Base-by-base conservation (phyloP, 2,888 invertebrate genomes). In the Cryptocephalus primarius region DNA sequence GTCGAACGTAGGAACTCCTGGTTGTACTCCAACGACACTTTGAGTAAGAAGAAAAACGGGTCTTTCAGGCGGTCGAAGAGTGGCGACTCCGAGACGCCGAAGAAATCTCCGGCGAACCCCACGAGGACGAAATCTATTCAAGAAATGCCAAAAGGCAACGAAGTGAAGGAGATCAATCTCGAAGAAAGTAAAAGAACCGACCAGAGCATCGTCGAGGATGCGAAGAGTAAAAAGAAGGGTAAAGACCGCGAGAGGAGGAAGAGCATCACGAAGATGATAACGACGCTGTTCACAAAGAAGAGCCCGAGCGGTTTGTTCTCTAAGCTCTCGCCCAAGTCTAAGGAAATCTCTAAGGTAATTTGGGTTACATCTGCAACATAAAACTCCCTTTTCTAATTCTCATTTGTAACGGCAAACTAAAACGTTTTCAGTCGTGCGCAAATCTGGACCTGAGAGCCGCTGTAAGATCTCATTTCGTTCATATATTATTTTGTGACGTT, bases 201-300 rank as follows among this genome's bases (percentile, higher is more conserved):
- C 57, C 68, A 70, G 1, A 70, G 70, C 60, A 54, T 67, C 33
- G 53, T 66, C 32, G 64, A 65, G 39, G 60, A 55, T 12, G 61
- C 58, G 22, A 60, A 61, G 9, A 48, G 59, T 10, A 73, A 71
- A 49, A 66, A 74, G 51, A 76, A 76, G 47, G 70, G 74, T 22
- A 82, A 82, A 60, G 82, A 82, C 63, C 75, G 79, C 0, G 85
- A 86, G 60, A 75, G 88, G 52, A 76, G 88, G 50, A 87, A 83
- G 61, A 88, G 88, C 68, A 82, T 90, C 44, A 88, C 89, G 61
- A 88, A 86, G 70, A 82, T 88, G 44, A 82, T 91, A 51, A 84
- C 88, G 12, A 88, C 83, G 66, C 85, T 90, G 67, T 85, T 91
- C 65, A 79, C 82, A 59, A 84, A 85, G 66, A 82, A 83, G 74